Evolutionary conservation across 2,888 invertebrate genomes (phyloP), one percentile per base, ranked within the genome.

Genomic region (Eilema griseolum): DNA sequence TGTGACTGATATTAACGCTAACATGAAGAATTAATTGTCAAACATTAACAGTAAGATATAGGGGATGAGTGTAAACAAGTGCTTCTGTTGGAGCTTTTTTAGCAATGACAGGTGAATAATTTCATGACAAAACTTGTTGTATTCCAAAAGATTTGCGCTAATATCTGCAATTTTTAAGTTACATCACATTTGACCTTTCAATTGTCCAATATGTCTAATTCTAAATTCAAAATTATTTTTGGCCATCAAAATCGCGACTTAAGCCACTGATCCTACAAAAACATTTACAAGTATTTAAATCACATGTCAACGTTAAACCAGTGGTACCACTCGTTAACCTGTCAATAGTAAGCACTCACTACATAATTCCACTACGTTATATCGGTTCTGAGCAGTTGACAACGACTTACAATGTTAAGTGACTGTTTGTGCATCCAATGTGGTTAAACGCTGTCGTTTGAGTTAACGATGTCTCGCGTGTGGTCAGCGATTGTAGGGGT

Each of bases 381-480:
- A 74, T 77, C 64, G 70, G 72, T 72, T 73, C 71, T 71, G 66
- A 77, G 60, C 68, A 73, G 71, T 81, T 79, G 72, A 83, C 79
- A 81, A 73, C 73, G 69, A 79, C 71, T 81, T 75, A 71, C 73
- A 60, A 61, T 70, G 70, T 75, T 80, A 80, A 82, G 73, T 80
- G 73, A 75, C 79, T 77, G 66, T 77, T 74, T 69, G 73, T 69
- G 37, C 67, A 61, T 46, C 63, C 11, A 73, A 57, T 52, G 71
- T 70, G 71, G 71, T 89, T 90, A 91, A 91, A 93, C 91, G 90
- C 89, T 90, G 91, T 91, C 91, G 85, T 90, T 90, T 79, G 75
- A 82, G 85, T 91, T 92, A 90, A 93, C 87, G 90, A 88, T 81
- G 78, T 88, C 76, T 85, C 84, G 89, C 87, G 92, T 92, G 89